These are phyloP conservation scores for Dipodomys ordii DNA, from an alignment of 2,113 vertebrate genomes.

Conservation along the genomic window DNA sequence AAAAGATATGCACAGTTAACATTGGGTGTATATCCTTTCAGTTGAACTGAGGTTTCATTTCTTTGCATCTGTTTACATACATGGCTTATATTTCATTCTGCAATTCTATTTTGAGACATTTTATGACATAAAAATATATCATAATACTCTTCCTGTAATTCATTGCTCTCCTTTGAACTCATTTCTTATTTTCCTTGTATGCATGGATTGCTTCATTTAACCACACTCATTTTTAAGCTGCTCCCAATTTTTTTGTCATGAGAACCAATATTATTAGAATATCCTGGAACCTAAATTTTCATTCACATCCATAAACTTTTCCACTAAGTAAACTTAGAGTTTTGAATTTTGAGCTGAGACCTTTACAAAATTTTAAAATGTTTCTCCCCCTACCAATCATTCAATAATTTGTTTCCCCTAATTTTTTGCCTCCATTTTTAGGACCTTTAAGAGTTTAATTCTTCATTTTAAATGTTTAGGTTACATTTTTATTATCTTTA, in stretches of 20 bases:
- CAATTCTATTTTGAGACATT: not conserved
- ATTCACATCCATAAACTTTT: not conserved
- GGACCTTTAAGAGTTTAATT: not conserved
- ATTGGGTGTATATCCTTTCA: not conserved
- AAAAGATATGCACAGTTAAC: not conserved
- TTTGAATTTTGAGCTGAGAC: not conserved
- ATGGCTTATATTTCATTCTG: not conserved
- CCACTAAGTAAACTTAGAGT: not conserved
- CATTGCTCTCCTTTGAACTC: not conserved
- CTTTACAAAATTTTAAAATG: not conserved
- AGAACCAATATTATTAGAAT: conserved; percentile 8
- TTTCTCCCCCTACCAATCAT: not conserved
- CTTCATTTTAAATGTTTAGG: not conserved
- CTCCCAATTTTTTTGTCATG: not conserved
- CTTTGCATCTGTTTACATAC: not conserved
- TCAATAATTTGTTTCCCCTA: not conserved
- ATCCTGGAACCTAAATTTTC: conserved; percentile 31
- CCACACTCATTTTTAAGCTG: not conserved
- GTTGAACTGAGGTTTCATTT: not conserved
- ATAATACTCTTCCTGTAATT: not conserved
- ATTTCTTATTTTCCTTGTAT: not conserved
- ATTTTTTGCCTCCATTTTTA: not conserved
- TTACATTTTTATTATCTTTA: too few species aligned
- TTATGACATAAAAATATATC: not conserved
- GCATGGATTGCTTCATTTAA: conserved; percentile 13